Conservation (phyloP, 1,140 invertebrate species). For the Brachionus angularis region DNA sequence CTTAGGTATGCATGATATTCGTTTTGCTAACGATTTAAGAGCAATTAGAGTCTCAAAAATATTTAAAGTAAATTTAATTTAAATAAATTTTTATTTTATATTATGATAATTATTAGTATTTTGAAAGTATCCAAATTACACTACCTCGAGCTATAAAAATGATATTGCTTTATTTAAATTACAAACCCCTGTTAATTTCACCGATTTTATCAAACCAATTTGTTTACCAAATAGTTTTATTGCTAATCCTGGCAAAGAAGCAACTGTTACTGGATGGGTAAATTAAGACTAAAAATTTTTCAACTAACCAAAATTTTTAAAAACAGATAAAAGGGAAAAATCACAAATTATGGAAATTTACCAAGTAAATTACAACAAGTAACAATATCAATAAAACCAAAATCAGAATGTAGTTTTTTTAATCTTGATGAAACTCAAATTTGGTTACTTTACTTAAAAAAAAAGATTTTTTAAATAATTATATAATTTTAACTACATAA, state of each 20-base stretch:
- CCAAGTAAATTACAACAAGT: background rate
- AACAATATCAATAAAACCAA: background rate
- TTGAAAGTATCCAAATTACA: constrained; percentile 23
- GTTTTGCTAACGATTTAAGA: background rate
- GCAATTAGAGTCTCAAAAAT: constrained; percentile 23
- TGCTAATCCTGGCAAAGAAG: background rate
- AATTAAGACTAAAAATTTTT: no score
- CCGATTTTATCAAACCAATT: background rate
- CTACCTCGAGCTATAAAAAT: constrained; percentile 9
- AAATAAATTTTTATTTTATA: background rate
- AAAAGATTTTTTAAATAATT: background rate
- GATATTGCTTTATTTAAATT: constrained; percentile 37
- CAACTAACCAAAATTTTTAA: no score
- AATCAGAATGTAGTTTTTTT: constrained; percentile 5
- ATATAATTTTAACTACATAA: background rate
- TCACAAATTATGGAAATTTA: background rate
- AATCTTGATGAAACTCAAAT: constrained; percentile 13
- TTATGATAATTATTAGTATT: background rate
- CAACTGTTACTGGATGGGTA: constrained; percentile 25
- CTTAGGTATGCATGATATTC: constrained; percentile 34
- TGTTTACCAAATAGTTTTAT: background rate
- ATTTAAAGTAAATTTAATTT: background rate
- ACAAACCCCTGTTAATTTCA: background rate
- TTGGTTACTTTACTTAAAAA: no score
- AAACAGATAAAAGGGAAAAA: constrained; percentile 41